Base-by-base conservation (phyloP, 2,113 vertebrate genomes). In the Pseudorhombus dupliciocellatus region DNA sequence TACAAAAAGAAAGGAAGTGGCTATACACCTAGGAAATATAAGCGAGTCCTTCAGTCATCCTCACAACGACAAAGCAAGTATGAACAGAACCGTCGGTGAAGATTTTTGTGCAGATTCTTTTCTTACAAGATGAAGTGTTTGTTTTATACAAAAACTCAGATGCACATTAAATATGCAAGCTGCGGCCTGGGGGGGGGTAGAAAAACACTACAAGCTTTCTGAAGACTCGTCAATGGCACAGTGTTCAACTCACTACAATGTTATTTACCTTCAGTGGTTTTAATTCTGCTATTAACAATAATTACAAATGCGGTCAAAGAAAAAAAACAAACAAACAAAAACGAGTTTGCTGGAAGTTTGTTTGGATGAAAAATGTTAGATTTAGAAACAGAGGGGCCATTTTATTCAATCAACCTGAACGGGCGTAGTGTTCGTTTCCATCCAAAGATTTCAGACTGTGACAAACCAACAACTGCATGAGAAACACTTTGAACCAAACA, bases 21-120 rank as follows among this genome's bases (percentile, higher is more conserved):
- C 69, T 87, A 79, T 86, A 76, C 71, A 84, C 59, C 75, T 69
- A 73, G 74, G 30, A 24, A 86, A 46, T 86, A 86, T 88, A 64
- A 74, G 80, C 11, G 70, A 76, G 72, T 90, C 81, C 86, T 87
- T 89, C 85, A 80, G 79, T 78, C 79, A 79, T 76, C 61, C 71
- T 81, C 57, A 77, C 80, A 66, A 40, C 62, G 61, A 70, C 59
- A 73, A 51, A 73, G 57, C 77, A 58, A 81, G 56, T 79, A 75
- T 44, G 56, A 82, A 87, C 51, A 53, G 77, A 87, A 73, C 9
- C 1, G 46, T 21, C 44, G 80, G 70, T 83, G 72, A 70, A 82
- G 66, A 64, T 68, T 84, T 34, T 83, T 89, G 87, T 89, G 86
- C 88, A 90, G 77, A 79, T 77, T 80, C 69, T 73, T 81, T 73